Base-by-base conservation (phyloP, 2,797 vertebrate species). In the Chrosomus eos region DNA sequence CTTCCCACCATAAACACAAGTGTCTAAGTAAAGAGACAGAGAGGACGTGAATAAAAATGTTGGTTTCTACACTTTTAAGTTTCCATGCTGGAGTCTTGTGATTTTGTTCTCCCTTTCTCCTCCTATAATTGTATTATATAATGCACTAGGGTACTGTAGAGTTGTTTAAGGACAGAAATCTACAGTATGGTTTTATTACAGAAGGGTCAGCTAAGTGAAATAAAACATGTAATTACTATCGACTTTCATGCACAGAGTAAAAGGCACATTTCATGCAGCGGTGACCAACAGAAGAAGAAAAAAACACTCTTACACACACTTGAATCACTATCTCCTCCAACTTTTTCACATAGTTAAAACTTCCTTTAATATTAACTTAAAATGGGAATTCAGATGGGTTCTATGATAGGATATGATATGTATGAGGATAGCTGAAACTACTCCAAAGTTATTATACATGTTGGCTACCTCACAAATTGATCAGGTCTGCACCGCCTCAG, bases 391-490 rank as follows among this genome's bases (percentile, higher is more conserved):
- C 23, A 71, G 38, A 43, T 23, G 10, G 23, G 3, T 58, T n/a
- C 21, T 38, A 31, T 64, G 60, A 31, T 31, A 64, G 6, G 26
- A 64, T 18, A 31, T 0, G 60, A 7, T 6, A 62, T 62, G 11
- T 7, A 16, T 28, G 26, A 28, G 55, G 3, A 77, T 10, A 62
- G 38, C 31, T 18, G 45, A 68, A 48, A 10, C 28, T 40, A 43
- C 26, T 48, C 26, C 53, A 73, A 62, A 62, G 36, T 26, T 72
- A 45, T 48, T 60, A 62, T 38, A 77, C 5, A 28, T 40, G 2
- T 40, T 80, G 68, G 16, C 77, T 53, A 66, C 4, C 4, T 19
- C 70, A 74, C 55, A 40, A 66, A 73, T 73, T 67, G 67, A 48
- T 80, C 70, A 66, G 43, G 43, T 85, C 48, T 82, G 10, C 31